These are phyloP conservation scores for Nerophis ophidion DNA, from an alignment of 2,113 vertebrate species.

Conservation along the genomic window DNA sequence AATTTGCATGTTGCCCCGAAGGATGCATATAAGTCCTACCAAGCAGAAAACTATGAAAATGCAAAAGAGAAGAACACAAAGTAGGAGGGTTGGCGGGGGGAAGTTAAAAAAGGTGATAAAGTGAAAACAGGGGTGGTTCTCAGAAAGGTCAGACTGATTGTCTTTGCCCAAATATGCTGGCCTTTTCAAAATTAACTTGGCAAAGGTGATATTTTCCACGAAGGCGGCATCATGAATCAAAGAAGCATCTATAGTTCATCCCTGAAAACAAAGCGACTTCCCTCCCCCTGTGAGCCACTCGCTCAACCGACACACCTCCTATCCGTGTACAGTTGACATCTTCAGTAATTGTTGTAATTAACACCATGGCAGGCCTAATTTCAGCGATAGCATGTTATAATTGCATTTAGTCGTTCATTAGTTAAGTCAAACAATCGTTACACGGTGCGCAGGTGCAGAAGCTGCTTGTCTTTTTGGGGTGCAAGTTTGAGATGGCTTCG, in stretches of 20 bases:
- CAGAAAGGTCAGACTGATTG: slow-evolving; percentile 78
- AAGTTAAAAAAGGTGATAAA: slow-evolving; percentile 43
- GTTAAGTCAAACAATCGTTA: slow-evolving; percentile 60
- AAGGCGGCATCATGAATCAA: slow-evolving; percentile 75
- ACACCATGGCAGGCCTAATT: slow-evolving; percentile 72
- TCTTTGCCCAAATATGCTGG: slow-evolving; percentile 77
- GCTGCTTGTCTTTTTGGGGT: slow-evolving; percentile 47
- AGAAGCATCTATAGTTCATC: slow-evolving; percentile 67
- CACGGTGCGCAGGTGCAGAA: slow-evolving; percentile 58
- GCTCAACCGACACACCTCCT: slow-evolving; percentile 38
- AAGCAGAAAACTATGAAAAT: slow-evolving; percentile 7
- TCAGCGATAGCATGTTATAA: slow-evolving; percentile 71
- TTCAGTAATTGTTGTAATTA: slow-evolving; percentile 77
- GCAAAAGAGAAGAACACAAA: slow-evolving; percentile 6
- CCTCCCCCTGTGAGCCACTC: slow-evolving; percentile 34
- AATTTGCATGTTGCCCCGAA: slow-evolving; percentile 43
- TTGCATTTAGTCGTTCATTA: slow-evolving; percentile 72
- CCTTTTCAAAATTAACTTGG: slow-evolving; percentile 79
- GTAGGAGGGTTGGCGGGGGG: slow-evolving; percentile 6
- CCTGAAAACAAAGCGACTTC: slow-evolving; percentile 53
- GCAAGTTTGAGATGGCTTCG: slow-evolving; percentile 59
- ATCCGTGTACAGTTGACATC: slow-evolving; percentile 54
- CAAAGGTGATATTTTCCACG: slow-evolving; percentile 75
- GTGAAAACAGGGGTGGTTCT: slow-evolving; percentile 58
- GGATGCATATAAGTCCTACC: slow-evolving; percentile 16